These are phyloP conservation scores for Enteromius trimaculatus DNA, from an alignment of 2,797 vertebrate genomes.

Conservation along the genomic window DNA sequence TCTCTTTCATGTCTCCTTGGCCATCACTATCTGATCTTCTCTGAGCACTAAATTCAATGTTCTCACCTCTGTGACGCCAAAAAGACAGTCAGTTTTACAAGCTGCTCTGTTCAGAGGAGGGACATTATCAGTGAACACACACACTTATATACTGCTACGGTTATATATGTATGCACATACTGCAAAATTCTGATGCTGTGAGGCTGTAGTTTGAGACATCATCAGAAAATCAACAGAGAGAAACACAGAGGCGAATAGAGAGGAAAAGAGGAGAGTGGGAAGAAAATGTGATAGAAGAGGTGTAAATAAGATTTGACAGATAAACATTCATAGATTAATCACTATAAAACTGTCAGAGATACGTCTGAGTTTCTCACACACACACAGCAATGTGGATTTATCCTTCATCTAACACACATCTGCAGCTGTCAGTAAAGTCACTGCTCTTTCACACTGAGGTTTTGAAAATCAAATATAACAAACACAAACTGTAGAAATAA, in stretches of 20 bases:
- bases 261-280: neutral
- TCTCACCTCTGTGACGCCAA: slow-evolving; percentile 62
- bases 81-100: slow-evolving; percentile 71
- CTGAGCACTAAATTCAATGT: slow-evolving; percentile 70
- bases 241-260: neutral
- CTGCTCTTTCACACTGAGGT: neutral
- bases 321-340: neutral
- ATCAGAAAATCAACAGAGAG: neutral
- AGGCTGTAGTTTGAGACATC: neutral
- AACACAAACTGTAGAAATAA: neutral
- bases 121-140: neutral
- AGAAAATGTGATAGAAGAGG: slow-evolving; percentile 8
- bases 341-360: neutral
- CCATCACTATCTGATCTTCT: slow-evolving; percentile 57
- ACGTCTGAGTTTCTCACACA: neutral
- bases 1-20: slow-evolving; percentile 35
- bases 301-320: slow-evolving; percentile 2
- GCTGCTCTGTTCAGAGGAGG: slow-evolving; percentile 37
- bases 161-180: neutral
- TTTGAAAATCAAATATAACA: neutral
- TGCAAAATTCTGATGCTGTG: neutral
- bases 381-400: neutral
- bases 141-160: neutral
- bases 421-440: neutral
- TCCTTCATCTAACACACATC: neutral